A percentile compares a stretch with the other conserved stretches of the same genome.
These are phyloP conservation scores for Sarcophaga peregrina DNA, from an alignment of 1,140 invertebrate genomes.

Conservation along the genomic window DNA sequence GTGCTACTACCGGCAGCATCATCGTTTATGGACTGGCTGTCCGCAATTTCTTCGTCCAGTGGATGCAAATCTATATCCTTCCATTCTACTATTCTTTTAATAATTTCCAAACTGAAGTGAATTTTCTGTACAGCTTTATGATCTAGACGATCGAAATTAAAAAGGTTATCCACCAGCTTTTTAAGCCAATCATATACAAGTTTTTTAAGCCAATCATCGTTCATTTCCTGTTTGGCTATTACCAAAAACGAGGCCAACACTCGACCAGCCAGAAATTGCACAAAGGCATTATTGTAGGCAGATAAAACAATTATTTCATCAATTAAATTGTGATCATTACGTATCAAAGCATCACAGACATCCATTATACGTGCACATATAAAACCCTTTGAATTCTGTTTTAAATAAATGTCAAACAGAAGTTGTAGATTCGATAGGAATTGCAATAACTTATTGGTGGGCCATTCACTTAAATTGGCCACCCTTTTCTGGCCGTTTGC, in stretches of 20 bases:
- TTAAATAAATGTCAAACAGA: conserved; percentile 84
- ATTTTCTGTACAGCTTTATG: conserved; percentile 75
- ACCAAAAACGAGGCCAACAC: conserved; percentile 85
- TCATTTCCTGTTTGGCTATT: conserved; percentile 82
- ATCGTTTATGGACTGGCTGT: conserved; percentile 11
- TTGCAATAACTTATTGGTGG: conserved; percentile 76
- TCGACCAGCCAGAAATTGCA: conserved; percentile 82
- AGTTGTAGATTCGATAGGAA: conserved; percentile 85
- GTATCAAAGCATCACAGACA: conserved; percentile 81
- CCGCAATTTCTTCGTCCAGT: conserved; percentile 72
- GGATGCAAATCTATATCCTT: conserved; percentile 86
- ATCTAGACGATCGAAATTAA: conserved; percentile 70
- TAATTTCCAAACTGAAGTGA: conserved; percentile 84
- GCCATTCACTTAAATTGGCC: conserved; percentile 76
- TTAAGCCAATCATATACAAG: conserved; percentile 72
- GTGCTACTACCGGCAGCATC: not conserved
- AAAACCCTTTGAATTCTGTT: conserved; percentile 82
- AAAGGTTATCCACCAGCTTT: conserved; percentile 75
- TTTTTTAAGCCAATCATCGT: conserved; percentile 75
- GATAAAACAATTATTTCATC: conserved; percentile 84
- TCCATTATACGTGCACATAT: conserved; percentile 83
- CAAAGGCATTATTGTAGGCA: conserved; percentile 80
- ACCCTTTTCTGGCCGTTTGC: conserved; percentile 68
- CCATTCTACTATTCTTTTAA: conserved; percentile 87
- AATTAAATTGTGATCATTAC: conserved; percentile 83